These are phyloP conservation scores for Lanius collurio DNA, from an alignment of 2,113 vertebrate species.

Conservation along the genomic window DNA sequence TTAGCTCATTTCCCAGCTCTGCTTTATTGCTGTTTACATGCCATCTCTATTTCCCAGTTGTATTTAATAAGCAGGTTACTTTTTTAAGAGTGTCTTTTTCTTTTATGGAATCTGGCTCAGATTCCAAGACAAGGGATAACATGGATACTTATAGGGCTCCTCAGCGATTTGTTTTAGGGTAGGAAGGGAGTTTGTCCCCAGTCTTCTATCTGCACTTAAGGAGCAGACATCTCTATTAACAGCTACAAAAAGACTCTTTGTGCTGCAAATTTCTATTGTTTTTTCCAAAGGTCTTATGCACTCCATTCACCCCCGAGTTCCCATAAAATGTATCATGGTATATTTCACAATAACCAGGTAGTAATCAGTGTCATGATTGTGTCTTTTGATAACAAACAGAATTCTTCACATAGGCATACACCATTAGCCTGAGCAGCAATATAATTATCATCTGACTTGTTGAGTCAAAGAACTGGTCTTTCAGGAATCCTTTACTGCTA, in stretches of 20 bases:
- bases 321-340: background rate
- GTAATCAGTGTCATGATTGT: constrained; percentile 3
- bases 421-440: background rate
- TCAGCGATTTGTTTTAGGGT: background rate
- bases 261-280: background rate
- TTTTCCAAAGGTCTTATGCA: background rate
- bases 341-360: constrained; percentile 24
- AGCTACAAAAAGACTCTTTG: background rate
- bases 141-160: background rate
- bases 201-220: background rate
- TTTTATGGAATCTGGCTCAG: background rate
- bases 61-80: constrained; percentile 7
- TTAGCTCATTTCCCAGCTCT: constrained; percentile 22
- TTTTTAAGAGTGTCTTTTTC: background rate
- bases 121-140: background rate
- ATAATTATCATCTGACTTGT: constrained; percentile 22
- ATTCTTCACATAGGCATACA: constrained; percentile 4
- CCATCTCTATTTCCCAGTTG: background rate
- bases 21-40: background rate
- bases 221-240: background rate
- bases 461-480: constrained; percentile 53
- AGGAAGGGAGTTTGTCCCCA: background rate
- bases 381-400: constrained; percentile 30
- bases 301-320: background rate
- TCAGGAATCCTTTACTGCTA: constrained; percentile 20